Base-by-base conservation (phyloP, 2,797 vertebrate genomes). In the Sciaenops ocellatus region DNA sequence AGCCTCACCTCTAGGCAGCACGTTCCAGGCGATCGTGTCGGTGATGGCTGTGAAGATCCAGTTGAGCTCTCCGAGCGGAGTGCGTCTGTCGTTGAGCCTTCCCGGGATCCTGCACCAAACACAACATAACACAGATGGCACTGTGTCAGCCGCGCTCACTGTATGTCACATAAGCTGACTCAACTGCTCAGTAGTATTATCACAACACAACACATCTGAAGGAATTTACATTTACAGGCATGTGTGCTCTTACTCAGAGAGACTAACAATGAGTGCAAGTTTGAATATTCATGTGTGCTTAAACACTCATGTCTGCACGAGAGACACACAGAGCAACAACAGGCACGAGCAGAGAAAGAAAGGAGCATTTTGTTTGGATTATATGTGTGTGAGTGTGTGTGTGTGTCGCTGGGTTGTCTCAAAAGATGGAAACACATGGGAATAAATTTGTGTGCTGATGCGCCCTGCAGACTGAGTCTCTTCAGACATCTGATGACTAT, bases 11-110 rank as follows among this genome's bases (percentile, higher is more conserved):
- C 98, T 94, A 2, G 98, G 98, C 84, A 99, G 94, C 72, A 99
- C 98, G 0, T 99, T 99, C 98, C 98, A 99, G 0, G 98, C 98
- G 2, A 99, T 99, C 34, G 98, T 99, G 94, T 99, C 98, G 0
- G 98, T 99, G 94, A 99, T 99, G 24, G 98, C 98, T 0, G 98
- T 99, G 95, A 99, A 99, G 94, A 99, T 99, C 98, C 98, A 99
- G 92, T 99, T 99, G 85, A 99, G 96, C 79, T 99, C 98, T 56
- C 98, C 98, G 75, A 99, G 95, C 1, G 98, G 98, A 0, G 98
- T 99, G 72, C 98, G 97, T 82, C 98, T 95, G 96, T 99, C 98
- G 4, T 99, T 99, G 81, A 99, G 96, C 69, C 98, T 95, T 42
- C 98, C 98, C 1, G 98, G 98, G 83, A 99, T 99, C 94, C 98